phyloP scores from a whole-genome alignment of 2,113 vertebrate species.

The Actenoides hombroni region DNA sequence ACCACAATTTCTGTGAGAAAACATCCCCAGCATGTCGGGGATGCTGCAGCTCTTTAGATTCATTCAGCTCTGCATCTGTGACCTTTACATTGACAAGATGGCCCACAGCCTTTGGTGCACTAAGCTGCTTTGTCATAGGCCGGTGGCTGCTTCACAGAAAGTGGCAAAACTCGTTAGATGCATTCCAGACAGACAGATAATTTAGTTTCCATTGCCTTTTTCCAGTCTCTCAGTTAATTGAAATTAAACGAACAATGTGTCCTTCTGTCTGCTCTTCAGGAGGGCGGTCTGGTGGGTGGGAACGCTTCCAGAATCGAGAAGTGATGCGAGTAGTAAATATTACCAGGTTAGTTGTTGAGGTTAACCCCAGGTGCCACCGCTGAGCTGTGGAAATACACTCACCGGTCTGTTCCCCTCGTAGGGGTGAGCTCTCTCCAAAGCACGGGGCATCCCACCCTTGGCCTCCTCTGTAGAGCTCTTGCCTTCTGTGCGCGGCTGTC shows the following conservation, averaged over 20 bases:
- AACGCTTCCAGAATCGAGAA: background rate
- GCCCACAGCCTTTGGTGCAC: background rate
- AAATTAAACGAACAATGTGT: background rate
- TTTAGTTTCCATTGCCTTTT: background rate
- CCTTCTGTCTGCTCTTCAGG: conserved; percentile 15
- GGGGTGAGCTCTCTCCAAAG: background rate
- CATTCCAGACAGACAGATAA: background rate
- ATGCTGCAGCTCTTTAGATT: background rate
- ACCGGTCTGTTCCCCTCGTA: fast-evolving
- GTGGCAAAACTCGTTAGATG: background rate
- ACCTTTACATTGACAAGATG: background rate
- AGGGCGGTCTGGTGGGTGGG: conserved; percentile 2
- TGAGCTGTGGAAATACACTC: background rate
- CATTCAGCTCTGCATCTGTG: background rate
- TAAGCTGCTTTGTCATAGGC: background rate
- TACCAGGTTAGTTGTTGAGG: background rate
- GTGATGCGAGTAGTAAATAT: background rate
- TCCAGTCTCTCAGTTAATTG: background rate
- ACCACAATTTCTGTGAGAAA: background rate
- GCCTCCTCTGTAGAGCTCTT: background rate
- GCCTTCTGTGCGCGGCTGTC: background rate
- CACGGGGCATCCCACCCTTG: background rate
- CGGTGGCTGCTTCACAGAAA: background rate
- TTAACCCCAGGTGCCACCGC: fast-evolving
- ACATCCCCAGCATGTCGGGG: background rate